Base-by-base conservation (phyloP, 2,797 vertebrate species). In the Acanthornis magna region DNA sequence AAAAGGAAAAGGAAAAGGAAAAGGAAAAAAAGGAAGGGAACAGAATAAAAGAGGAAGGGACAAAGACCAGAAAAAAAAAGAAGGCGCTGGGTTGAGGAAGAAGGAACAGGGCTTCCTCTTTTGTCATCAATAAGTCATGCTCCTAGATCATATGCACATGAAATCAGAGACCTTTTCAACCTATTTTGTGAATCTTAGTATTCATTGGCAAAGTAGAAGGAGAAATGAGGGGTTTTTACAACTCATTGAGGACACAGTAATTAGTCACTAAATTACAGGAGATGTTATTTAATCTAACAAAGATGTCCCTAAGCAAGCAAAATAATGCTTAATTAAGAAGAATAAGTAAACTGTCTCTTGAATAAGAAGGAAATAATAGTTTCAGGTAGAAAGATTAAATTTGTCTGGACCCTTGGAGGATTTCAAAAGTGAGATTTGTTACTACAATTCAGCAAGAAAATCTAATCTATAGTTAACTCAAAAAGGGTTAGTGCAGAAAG, bases 311-410 rank as follows among this genome's bases (percentile, higher is more conserved):
- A 79, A 92, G 58, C 0, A 5, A 74, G n/a, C 32, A 18, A 92
- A 90, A 92, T 71, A 77, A 84, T 77, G 50, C 42, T 93, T 66
- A 92, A 80, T 88, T 91, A 90, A 55, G 57, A 89, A 90, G 55
- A 90, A 77, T 63, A 86, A 93, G 61, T 25, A 90, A 90, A 80
- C 38, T 60, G 18, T 51, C 40, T 67, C 40, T 65, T 67, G 80
- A 29, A 90, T 74, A 79, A 75, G 23, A 30, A 80, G 45, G 27
- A 86, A 91, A 92, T 77, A 94, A 67, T 88, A 80, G 45, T 80
- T 88, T 84, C 54, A 74, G 57, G 54, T 85, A 75, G 61, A 86
- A 88, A 85, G 42, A 88, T 80, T 86, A 81, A 71, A 93, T 93
- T 83, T 92, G 22, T 45, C 53, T 60, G 50, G 57, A 84, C 14